Base-by-base conservation (phyloP, 2,113 vertebrate genomes). In the Paralichthys olivaceus region DNA sequence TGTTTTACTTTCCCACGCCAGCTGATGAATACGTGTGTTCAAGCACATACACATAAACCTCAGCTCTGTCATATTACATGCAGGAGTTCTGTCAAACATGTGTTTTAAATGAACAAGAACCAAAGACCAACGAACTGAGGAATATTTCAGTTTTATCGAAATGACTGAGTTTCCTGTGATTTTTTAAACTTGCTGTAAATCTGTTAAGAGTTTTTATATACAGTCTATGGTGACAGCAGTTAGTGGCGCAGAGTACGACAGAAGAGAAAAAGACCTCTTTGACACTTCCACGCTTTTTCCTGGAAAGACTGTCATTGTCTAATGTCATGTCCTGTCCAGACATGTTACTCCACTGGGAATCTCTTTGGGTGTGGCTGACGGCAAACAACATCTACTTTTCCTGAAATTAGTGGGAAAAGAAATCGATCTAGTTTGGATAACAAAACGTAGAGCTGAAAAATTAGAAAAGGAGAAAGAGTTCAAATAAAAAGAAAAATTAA, bases 1-100 rank as follows among this genome's bases (percentile, higher is more conserved):
- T 80, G 40, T 66, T 63, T 73, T 77, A 58, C 58, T 64, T 71
- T 77, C 57, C 62, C 66, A 65, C 29, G 71, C 17, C 1, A 4
- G 20, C 7, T 59, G 51, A 49, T 5, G 2, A 8, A 53, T 22
- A 53, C 4, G 1, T 19, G 45, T 47, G 45, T 47, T 47, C 45
- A 47, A 47, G 45, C 45, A 47, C 17, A 47, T 19, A 47, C 14
- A 19, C 15, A 19, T 5, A 47, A 47, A 4, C 45, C 45, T 47
- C 45, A 47, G 45, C 45, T 47, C 17, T 19, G 15, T 15, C 32
- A 32, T 32, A 8, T 1, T 47, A 17, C 13, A 19, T 47, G 4
- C 15, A 47, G 45, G 45, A 3, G 9, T 37, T 37, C 34, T 37
- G 32, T 34, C 32, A 2, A 34, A 5, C 32, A 34, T 8, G 9